A percentile compares a stretch with the other conserved stretches of the same genome.
phyloP scores from a whole-genome alignment of 2,888 invertebrate species.

The Prosapia bicincta region DNA sequence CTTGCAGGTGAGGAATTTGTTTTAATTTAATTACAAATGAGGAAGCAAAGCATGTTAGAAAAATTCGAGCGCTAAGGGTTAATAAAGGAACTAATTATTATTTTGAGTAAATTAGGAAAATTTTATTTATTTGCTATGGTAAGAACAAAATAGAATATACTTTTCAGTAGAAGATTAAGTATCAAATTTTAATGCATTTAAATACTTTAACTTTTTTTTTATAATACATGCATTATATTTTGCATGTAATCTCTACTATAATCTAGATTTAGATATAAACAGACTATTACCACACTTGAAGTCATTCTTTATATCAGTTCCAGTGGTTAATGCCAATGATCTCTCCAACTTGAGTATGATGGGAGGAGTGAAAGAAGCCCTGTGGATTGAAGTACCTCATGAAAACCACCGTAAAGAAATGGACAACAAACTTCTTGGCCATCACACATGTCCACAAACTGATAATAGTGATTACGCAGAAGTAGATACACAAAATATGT shows the following conservation, averaged over 20 bases:
- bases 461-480: constrained; percentile 37
- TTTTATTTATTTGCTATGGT: too few relatives aligned
- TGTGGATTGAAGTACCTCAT: constrained; percentile 57
- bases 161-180: too few relatives aligned
- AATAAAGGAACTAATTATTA: too few relatives aligned
- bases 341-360: constrained; percentile 38
- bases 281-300: not conserved
- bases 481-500: constrained; percentile 48
- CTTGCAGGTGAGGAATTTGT: too few relatives aligned
- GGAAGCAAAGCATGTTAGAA: too few relatives aligned
- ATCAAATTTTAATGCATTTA: too few relatives aligned
- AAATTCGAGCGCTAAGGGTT: too few relatives aligned
- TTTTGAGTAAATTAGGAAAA: too few relatives aligned
- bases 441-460: constrained; percentile 14
- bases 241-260: not conserved
- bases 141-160: too few relatives aligned
- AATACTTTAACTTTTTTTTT: too few relatives aligned
- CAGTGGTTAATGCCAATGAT: constrained; percentile 41
- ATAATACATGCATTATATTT: not conserved
- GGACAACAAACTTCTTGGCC: constrained; percentile 27
- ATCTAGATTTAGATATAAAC: too few relatives aligned
- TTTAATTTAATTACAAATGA: too few relatives aligned
- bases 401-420: constrained; percentile 39
- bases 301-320: constrained; percentile 33
- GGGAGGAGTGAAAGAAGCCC: constrained; percentile 48